Percentiles rank a stretch among this genome's conserved stretches.
Conservation (phyloP, 2,797 vertebrate species). For the Spheniscus humboldti region DNA sequence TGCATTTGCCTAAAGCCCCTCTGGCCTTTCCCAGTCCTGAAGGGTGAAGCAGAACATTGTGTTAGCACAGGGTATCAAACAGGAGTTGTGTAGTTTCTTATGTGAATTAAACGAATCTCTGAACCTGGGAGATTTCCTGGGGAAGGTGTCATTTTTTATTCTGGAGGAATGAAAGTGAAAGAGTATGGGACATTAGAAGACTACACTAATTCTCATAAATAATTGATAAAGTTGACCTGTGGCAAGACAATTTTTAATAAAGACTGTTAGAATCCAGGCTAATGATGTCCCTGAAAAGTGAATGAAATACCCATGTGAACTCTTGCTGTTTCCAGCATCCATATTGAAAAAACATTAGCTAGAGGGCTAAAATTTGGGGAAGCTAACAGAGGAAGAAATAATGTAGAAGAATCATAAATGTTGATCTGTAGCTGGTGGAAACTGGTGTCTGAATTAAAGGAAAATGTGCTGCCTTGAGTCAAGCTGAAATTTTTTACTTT, state of each 20-base stretch:
- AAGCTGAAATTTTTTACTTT: neutral
- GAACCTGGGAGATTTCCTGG: neutral
- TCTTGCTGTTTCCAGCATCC: neutral
- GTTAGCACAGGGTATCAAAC: neutral
- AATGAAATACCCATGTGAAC: neutral
- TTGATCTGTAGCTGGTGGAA: neutral
- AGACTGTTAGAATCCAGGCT: neutral
- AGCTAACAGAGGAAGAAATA: neutral
- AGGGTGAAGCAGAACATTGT: neutral
- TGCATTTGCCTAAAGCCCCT: neutral
- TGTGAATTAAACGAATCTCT: neutral
- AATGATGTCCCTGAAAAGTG: neutral
- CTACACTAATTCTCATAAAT: neutral
- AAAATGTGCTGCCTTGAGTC: neutral
- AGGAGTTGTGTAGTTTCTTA: neutral
- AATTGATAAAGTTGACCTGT: neutral
- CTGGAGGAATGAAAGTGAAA: neutral
- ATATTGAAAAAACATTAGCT: neutral
- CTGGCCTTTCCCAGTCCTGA: neutral
- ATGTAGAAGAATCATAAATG: neutral
- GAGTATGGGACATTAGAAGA: neutral
- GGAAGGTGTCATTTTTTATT: neutral
- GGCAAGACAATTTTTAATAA: neutral
- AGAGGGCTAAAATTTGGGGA: neutral
- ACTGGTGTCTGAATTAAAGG: neutral